These are phyloP conservation scores for Babylonia areolata DNA, from an alignment of 1,140 invertebrate genomes.

Conservation along the genomic window DNA sequence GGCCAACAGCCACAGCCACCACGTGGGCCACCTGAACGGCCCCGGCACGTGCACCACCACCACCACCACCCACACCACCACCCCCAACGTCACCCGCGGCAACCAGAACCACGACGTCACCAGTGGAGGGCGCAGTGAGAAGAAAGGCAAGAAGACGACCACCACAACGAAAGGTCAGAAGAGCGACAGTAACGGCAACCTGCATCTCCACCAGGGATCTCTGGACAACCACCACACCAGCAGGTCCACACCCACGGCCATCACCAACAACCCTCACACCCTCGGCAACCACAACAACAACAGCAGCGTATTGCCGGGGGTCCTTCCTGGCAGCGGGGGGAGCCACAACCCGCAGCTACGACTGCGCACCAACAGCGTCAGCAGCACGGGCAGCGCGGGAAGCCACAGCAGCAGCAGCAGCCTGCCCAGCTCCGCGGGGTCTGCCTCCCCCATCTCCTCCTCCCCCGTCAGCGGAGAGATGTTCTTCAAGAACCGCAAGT, in stretches of 20 bases:
- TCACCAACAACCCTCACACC: neutral
- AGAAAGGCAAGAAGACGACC: neutral
- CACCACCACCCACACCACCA: neutral
- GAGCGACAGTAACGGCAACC: constrained; percentile 44
- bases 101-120: neutral
- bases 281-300: neutral
- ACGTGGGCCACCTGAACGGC: neutral
- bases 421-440: constrained; percentile 68
- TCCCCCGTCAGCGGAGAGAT: constrained; percentile 54
- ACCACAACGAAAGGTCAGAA: neutral
- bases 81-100: neutral
- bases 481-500: constrained; percentile 75
- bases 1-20: constrained; percentile 42
- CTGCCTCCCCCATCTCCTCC: constrained; percentile 61
- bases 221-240: constrained; percentile 32
- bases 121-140: neutral
- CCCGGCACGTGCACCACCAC: neutral
- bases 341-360: constrained; percentile 77
- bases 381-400: constrained; percentile 81
- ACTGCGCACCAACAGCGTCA: constrained; percentile 82
- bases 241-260: neutral
- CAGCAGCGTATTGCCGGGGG: constrained; percentile 67
- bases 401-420: constrained; percentile 79
- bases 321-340: constrained; percentile 80
- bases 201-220: constrained; percentile 20